Evolutionary conservation across 2,797 vertebrate species (phyloP).

Genomic region (Hippopotamyrus pictus): DNA sequence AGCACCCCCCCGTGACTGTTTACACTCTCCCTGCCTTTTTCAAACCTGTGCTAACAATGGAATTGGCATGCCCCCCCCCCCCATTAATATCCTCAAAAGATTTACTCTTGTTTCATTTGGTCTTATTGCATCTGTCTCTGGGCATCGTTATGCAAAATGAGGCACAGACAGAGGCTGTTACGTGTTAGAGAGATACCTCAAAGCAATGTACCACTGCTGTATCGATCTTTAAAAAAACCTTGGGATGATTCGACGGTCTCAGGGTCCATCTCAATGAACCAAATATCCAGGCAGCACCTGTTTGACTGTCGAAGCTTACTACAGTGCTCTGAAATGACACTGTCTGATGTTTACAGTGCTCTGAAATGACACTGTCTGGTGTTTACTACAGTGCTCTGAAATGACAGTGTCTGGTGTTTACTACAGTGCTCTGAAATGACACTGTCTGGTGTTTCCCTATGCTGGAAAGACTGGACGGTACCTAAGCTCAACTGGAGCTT

Average conservation of each 20-base stretch:
- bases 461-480: not conserved
- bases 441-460: not conserved
- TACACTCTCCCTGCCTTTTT: not conserved
- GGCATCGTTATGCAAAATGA: not conserved
- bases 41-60: not conserved
- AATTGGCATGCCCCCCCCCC: not conserved
- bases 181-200: not conserved
- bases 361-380: not conserved
- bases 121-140: not conserved
- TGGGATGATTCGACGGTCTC: not conserved
- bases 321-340: too few species aligned
- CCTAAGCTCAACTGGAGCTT: not conserved
- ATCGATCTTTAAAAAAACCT: not conserved
- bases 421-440: not conserved
- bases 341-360: not conserved
- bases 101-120: not conserved
- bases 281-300: not conserved
- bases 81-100: not conserved
- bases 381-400: not conserved
- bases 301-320: not conserved
- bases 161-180: not conserved
- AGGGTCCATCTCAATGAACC: not conserved
- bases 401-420: too few species aligned
- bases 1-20: not conserved
- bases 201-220: not conserved